Conservation (phyloP, 2,113 vertebrate species). For the Mormoops blainvillei region DNA sequence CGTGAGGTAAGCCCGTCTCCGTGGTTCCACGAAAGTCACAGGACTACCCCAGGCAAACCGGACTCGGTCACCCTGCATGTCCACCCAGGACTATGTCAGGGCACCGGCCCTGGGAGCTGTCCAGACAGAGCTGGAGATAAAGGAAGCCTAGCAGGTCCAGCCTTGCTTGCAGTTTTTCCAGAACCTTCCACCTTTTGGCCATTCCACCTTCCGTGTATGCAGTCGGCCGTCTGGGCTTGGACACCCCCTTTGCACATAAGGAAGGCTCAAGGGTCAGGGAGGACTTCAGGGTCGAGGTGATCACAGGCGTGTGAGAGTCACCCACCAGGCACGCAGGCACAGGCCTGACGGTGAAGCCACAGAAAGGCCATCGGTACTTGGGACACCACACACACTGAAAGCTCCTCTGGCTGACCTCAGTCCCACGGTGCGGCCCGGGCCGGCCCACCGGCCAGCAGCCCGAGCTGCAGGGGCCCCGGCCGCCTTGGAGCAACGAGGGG, state of each 20-base stretch:
- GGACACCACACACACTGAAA: background rate
- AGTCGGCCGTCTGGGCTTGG: background rate
- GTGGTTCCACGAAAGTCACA: background rate
- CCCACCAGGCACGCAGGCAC: too few relatives aligned
- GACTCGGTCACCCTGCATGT: background rate
- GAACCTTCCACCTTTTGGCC: background rate
- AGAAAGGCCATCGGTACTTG: background rate
- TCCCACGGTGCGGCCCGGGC: background rate
- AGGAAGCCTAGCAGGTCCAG: background rate
- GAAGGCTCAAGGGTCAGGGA: too few relatives aligned
- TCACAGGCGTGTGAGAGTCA: background rate
- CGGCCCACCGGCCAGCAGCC: background rate
- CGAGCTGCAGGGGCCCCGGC: background rate
- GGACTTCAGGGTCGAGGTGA: background rate
- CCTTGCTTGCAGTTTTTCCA: background rate
- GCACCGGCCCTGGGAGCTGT: background rate
- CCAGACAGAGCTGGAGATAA: background rate
- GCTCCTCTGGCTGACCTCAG: background rate
- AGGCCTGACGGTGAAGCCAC: background rate
- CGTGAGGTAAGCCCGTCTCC: background rate
- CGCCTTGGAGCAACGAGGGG: fast-evolving
- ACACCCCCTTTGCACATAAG: background rate
- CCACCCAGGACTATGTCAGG: background rate
- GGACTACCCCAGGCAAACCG: background rate
- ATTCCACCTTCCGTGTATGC: background rate